Base-by-base conservation (phyloP, 2,888 invertebrate genomes). In the Ganaspis brasiliensis region DNA sequence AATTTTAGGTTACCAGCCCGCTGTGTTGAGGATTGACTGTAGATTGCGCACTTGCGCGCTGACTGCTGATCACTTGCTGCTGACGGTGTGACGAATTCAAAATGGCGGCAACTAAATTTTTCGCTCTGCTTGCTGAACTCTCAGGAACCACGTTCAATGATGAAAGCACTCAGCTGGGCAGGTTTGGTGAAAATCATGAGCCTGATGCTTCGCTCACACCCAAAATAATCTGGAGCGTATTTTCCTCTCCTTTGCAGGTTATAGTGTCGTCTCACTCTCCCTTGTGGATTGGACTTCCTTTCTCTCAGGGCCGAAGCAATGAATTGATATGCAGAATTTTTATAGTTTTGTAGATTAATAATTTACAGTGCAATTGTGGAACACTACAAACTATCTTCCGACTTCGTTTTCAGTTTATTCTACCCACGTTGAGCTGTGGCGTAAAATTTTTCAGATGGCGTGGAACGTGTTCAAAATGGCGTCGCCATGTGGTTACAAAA, bases 381-480 rank as follows among this genome's bases (percentile, higher is more conserved):
- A 49, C 49, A 49, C 49, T n/a, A n/a, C n/a, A 49, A 49, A n/a
- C 4, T 49, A n/a, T 49, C 49, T 49, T 49, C 49, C 49, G 49
- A 49, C 31, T 4, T 4, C 6, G 2, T 49, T 16, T 49, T 6
- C n/a, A 16, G n/a, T n/a, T 49, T 49, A 16, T 2, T 49, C 2
- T n/a, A 3, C 2, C 31, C 31, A 31, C 31, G 2, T 6, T 31
- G 31, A 31, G 31, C 31, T 6, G 31, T 31, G 31, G 31, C 31
- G 31, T 31, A 2, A 2, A 31, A n/a, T n/a, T 31, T 31, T 31
- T 4, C 2, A 31, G 31, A 31, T 31, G 31, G 31, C 31, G 31
- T 31, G 31, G 31, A 6, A 2, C 6, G 31, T 31, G n/a, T n/a
- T n/a, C n/a, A n/a, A n/a, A n/a, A n/a, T n/a, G n/a, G n/a, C n/a